phyloP scores from a whole-genome alignment of 2,888 invertebrate genomes.

The Chouioia cunea region DNA sequence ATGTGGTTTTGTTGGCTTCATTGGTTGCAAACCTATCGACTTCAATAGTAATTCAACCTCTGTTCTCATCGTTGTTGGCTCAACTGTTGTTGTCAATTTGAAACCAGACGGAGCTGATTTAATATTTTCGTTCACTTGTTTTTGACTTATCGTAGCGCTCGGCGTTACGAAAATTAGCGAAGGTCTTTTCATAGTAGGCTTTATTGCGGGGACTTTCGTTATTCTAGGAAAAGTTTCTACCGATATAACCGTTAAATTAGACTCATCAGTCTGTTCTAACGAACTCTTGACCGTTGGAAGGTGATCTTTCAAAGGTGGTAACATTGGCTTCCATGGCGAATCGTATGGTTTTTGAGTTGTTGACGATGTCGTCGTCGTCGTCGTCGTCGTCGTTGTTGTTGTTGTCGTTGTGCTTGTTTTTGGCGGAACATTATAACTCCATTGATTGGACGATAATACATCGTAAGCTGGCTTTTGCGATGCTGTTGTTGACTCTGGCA shows the following conservation, averaged over 20 bases:
- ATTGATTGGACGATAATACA: constrained; percentile 58
- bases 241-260: constrained; percentile 13
- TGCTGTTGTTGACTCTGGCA: constrained; percentile 54
- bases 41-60: constrained; percentile 67
- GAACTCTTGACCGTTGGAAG: constrained; percentile 22
- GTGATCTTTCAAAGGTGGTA: constrained; percentile 9
- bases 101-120: constrained; percentile 33
- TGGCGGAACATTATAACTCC: constrained; percentile 68
- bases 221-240: constrained; percentile 35
- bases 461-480: constrained; percentile 53
- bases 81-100: constrained; percentile 35
- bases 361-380: constrained; percentile 3
- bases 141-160: constrained; percentile 4
- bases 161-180: constrained; percentile 45
- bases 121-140: neutral
- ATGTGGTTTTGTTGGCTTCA: constrained; percentile 28
- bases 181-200: constrained; percentile 13
- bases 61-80: constrained; percentile 56
- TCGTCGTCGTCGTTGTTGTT: constrained; percentile 44
- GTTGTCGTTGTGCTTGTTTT: constrained; percentile 44
- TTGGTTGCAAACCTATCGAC: constrained; percentile 67
- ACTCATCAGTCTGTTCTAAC: neutral
- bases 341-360: constrained; percentile 1
- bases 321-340: constrained; percentile 31
- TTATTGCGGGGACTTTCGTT: constrained; percentile 14